Percentiles rank a stretch among this genome's conserved stretches.
phyloP scores from a whole-genome alignment of 2,888 invertebrate species.

The Monochamus alternatus region DNA sequence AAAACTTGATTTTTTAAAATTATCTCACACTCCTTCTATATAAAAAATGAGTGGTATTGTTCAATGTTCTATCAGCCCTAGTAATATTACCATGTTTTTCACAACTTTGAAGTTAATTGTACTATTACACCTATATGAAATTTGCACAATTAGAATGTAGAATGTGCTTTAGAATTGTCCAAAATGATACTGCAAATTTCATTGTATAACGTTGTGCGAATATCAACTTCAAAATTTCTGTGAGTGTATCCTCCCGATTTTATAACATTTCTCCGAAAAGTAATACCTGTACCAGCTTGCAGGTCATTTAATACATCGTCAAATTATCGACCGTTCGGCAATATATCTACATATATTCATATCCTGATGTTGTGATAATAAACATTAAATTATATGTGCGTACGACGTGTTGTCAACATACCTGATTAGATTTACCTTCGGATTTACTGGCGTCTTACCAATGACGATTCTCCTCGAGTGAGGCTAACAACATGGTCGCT shows the following conservation, averaged over 20 bases:
- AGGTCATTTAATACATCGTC: constrained; percentile 18
- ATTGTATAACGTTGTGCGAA: too few relatives aligned
- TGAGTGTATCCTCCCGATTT: not conserved
- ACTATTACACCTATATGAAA: too few relatives aligned
- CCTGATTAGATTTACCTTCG: constrained; percentile 37
- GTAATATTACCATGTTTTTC: too few relatives aligned
- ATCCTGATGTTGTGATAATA: constrained; percentile 34
- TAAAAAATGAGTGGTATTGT: too few relatives aligned
- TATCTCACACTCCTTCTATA: too few relatives aligned
- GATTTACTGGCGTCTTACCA: constrained; percentile 36
- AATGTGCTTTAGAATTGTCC: too few relatives aligned
- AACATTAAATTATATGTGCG: constrained; percentile 27
- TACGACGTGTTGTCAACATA: constrained; percentile 40
- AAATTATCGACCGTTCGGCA: constrained; percentile 27
- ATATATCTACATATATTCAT: constrained; percentile 32
- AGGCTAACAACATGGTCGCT: constrained; percentile 24
- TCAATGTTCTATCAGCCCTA: too few relatives aligned
- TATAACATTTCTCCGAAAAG: constrained; percentile 30
- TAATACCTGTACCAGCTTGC: constrained; percentile 12
- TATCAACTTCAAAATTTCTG: too few relatives aligned
- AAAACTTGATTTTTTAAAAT: too few relatives aligned
- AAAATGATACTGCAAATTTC: too few relatives aligned
- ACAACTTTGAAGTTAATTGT: too few relatives aligned
- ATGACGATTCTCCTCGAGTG: constrained; percentile 14
- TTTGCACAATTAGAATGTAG: too few relatives aligned